phyloP scores from a whole-genome alignment of 2,888 invertebrate species.

The Rotaria magnacalcarata region DNA sequence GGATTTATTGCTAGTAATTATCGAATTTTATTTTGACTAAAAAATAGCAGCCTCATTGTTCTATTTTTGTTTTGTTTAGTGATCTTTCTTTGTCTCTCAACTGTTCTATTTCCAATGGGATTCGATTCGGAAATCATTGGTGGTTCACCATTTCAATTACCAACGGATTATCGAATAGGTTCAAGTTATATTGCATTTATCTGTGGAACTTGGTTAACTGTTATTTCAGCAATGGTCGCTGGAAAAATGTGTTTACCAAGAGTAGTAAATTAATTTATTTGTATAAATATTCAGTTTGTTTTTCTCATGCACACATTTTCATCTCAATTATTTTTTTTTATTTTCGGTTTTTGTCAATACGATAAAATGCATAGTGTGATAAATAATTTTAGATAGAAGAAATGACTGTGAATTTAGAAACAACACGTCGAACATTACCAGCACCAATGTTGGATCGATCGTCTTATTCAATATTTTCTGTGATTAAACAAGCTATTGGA shows the following conservation, averaged over 20 bases:
- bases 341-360: neutral
- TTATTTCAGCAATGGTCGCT: neutral
- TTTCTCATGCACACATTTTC: no score
- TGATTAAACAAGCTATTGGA: conserved; percentile 63
- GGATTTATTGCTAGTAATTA: neutral
- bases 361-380: neutral
- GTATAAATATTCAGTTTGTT: no score
- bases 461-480: conserved; percentile 7
- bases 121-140: conserved; percentile 18
- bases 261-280: neutral
- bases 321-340: no score
- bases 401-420: neutral
- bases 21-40: neutral
- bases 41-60: no score
- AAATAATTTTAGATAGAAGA: neutral
- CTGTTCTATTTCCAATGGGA: conserved; percentile 15
- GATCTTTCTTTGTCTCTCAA: neutral
- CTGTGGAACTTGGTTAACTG: neutral
- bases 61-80: neutral
- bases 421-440: neutral
- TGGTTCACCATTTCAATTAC: conserved; percentile 33
- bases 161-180: conserved; percentile 22
- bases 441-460: neutral
- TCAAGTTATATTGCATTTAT: conserved; percentile 1
- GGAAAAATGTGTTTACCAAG: conserved; percentile 28